These are phyloP conservation scores for Drosophila merina DNA, from an alignment of 2,888 invertebrate genomes.

Conservation along the genomic window DNA sequence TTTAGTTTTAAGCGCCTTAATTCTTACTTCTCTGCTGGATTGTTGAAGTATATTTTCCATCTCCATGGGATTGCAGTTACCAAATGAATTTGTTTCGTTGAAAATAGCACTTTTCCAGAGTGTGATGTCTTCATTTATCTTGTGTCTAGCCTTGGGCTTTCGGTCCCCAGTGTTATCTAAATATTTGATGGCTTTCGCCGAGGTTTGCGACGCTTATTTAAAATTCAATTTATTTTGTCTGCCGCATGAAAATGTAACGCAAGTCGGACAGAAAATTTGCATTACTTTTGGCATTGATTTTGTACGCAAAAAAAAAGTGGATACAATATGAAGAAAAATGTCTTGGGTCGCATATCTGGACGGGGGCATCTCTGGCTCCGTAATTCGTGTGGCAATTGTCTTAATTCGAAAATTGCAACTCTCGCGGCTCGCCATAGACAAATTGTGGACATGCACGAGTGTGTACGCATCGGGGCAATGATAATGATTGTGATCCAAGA, in stretches of 20 bases:
- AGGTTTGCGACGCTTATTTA: conserved; percentile 52
- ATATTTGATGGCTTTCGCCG: conserved; percentile 62
- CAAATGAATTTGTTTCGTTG: conserved; percentile 2
- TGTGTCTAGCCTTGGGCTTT: conserved; percentile 39
- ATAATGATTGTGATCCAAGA: conserved; percentile 47
- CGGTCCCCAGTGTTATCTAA: conserved; percentile 44
- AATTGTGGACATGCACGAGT: conserved; percentile 63
- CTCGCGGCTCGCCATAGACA: conserved; percentile 58
- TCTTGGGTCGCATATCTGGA: conserved; percentile 27
- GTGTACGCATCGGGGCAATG: conserved; percentile 64
- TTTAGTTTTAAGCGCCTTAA: conserved; percentile 16
- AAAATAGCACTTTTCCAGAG: conserved; percentile 1
- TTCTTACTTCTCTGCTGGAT: no score
- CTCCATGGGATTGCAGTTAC: background rate
- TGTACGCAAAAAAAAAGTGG: conserved; percentile 9
- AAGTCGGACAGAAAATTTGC: conserved; percentile 51
- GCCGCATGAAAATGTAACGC: conserved; percentile 20
- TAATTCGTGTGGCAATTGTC: conserved; percentile 73
- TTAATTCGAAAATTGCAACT: conserved; percentile 78
- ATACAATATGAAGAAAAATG: conserved; percentile 19
- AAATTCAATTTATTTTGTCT: conserved; percentile 71
- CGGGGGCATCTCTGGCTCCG: conserved; percentile 43
- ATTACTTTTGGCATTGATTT: conserved; percentile 59
- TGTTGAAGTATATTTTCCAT: background rate
- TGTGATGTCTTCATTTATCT: conserved; percentile 18